These are phyloP conservation scores for Trachemys scripta DNA, from an alignment of 2,113 vertebrate species.

Conservation along the genomic window DNA sequence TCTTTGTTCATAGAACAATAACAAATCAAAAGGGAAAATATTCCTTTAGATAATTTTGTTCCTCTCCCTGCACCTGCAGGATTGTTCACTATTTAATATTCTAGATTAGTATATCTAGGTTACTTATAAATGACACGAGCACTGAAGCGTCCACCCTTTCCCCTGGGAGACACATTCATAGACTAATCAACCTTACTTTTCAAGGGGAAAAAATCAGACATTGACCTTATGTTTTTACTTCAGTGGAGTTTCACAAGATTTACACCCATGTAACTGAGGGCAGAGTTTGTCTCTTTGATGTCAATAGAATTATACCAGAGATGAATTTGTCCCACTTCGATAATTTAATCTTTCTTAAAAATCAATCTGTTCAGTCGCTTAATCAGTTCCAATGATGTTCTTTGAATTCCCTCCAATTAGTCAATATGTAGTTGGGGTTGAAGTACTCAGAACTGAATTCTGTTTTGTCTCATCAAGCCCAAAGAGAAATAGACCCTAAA, in stretches of 20 bases:
- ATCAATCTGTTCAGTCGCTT: conserved; percentile 75
- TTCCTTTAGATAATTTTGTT: conserved; percentile 35
- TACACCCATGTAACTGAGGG: conserved; percentile 37
- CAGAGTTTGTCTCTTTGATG: conserved; percentile 62
- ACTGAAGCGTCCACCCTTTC: background rate
- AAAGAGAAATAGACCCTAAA: conserved; percentile 55
- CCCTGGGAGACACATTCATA: conserved; percentile 11
- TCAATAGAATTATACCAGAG: conserved; percentile 52
- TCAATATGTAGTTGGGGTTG: conserved; percentile 75
- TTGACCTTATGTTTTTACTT: conserved; percentile 11
- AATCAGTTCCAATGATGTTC: conserved; percentile 73
- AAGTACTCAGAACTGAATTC: conserved; percentile 75
- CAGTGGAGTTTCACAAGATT: conserved; percentile 8
- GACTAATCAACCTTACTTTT: conserved; percentile 36
- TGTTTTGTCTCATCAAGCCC: conserved; percentile 69
- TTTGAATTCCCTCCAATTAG: conserved; percentile 78
- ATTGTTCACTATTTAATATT: conserved; percentile 33
- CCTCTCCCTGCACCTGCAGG: conserved; percentile 59
- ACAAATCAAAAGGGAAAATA: conserved; percentile 46
- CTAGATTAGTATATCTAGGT: conserved; percentile 26
- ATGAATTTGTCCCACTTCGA: conserved; percentile 64
- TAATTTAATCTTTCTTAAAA: conserved; percentile 78
- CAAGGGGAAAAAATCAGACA: background rate
- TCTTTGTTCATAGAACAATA: conserved; percentile 25
- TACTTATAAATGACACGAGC: conserved; percentile 49